A percentile compares a stretch with the other conserved stretches of the same genome.
Conservation (phyloP, 2,888 invertebrate species). For the Philhelius pedissequus region DNA sequence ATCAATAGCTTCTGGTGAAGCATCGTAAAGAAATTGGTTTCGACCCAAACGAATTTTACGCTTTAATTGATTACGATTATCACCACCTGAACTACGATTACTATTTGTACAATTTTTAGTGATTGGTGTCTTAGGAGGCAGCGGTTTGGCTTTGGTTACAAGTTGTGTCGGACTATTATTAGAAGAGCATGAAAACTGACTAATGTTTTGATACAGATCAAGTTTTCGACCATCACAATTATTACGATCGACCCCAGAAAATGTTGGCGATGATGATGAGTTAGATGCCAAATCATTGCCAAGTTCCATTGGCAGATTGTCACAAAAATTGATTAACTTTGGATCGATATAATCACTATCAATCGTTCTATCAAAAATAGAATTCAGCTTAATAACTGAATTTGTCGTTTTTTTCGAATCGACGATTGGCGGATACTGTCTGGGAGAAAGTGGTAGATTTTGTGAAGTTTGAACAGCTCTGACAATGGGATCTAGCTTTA, state of each 20-base stretch:
- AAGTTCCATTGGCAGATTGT: slow-evolving; percentile 82
- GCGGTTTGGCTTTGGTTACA: slow-evolving; percentile 13
- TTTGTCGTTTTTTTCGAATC: slow-evolving; percentile 17
- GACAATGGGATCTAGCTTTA: slow-evolving; percentile 46
- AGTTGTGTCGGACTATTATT: slow-evolving; percentile 41
- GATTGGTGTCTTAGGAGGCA: neutral
- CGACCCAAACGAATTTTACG: slow-evolving; percentile 78
- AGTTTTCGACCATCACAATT: slow-evolving; percentile 19
- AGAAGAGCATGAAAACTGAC: slow-evolving; percentile 19
- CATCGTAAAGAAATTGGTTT: slow-evolving; percentile 78
- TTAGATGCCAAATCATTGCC: slow-evolving; percentile 61
- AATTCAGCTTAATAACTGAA: slow-evolving; percentile 72
- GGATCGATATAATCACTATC: slow-evolving; percentile 80
- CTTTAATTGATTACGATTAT: slow-evolving; percentile 74
- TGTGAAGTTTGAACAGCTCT: slow-evolving; percentile 26
- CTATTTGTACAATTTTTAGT: slow-evolving; percentile 20
- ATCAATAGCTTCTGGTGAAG: slow-evolving; percentile 75
- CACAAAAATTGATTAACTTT: slow-evolving; percentile 85
- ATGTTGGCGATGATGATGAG: slow-evolving; percentile 71
- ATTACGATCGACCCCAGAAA: slow-evolving; percentile 45
- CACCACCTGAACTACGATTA: slow-evolving; percentile 67
- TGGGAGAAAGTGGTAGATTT: neutral
- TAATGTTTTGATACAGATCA: slow-evolving; percentile 16
- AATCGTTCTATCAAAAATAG: slow-evolving; percentile 72
- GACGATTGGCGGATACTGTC: neutral